Base-by-base conservation (phyloP, 2,888 invertebrate genomes). In the Synergus laeviventris region DNA sequence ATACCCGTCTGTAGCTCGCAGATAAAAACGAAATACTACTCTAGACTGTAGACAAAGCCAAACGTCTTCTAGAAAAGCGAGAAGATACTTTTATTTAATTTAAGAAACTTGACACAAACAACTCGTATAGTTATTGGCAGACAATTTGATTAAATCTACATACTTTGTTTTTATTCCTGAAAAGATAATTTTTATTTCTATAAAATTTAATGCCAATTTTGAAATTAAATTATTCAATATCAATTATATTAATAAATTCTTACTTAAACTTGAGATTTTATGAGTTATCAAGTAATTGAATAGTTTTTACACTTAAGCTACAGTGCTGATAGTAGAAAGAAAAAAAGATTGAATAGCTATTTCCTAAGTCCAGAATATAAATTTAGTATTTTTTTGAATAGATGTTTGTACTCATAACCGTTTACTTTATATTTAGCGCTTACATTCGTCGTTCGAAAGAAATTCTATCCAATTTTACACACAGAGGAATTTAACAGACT, bases 1-100 rank as follows among this genome's bases (percentile, higher is more conserved):
- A 49, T 31, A 54, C n/a, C 16, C 31, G 70, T 70, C 70, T 70
- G 70, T 49, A 70, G 11, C 70, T 45, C 2, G 5, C 7, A 36
- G 70, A 70, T 70, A 64, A 70, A 49, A 49, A 70, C n/a, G 49
- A 70, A 66, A 66, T n/a, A 49, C 18, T 49, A 49, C 49, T 49
- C 70, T 70, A 70, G 49, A 70, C 49, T 70, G 36, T 70, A 70
- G 70, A 70, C 70, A 70, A 70, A 70, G 70, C 49, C 16, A 70
- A 45, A 54, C 9, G 31, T 45, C 49, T 31, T 31, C 18, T 1
- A 70, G n/a, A 42, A 14, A 14, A 49, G 56, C 56, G 12, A 18
- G 59, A 31, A 70, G 31, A 70, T 54, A 70, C 31, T 70, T 16
- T 24, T 70, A 70, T 49, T 70, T 16, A 49, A 70, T 49, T 70